Evolutionary conservation across 2,888 invertebrate genomes (phyloP).

Genomic region (Steinernema hermaphroditum): DNA sequence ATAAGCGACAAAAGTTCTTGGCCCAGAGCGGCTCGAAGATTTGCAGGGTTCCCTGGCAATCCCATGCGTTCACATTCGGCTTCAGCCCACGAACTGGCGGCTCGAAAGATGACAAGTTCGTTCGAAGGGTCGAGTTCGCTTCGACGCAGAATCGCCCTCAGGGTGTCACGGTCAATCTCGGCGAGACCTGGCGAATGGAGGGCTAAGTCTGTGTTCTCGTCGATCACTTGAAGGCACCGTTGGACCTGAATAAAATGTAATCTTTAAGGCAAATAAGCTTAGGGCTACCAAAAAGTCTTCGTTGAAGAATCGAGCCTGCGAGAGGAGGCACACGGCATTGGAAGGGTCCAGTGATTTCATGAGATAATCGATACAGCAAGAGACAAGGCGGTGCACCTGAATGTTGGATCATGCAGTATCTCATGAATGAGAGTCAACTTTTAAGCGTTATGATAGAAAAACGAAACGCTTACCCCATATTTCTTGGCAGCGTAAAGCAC

Average conservation of each 20-base stretch:
- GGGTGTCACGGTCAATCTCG: slow-evolving; percentile 46
- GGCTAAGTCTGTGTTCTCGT: slow-evolving; percentile 46
- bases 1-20: slow-evolving; percentile 44
- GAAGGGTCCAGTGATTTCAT: slow-evolving; percentile 41
- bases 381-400: slow-evolving; percentile 41
- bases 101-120: slow-evolving; percentile 46
- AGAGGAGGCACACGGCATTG: slow-evolving; percentile 46
- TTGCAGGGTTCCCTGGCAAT: slow-evolving; percentile 37
- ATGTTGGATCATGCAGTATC: no score
- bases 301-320: slow-evolving; percentile 47
- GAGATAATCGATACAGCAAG: slow-evolving; percentile 48
- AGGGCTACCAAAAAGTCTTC: slow-evolving; percentile 38
- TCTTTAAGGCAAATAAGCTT: neutral
- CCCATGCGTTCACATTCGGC: slow-evolving; percentile 31
- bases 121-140: slow-evolving; percentile 46
- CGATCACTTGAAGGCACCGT: slow-evolving; percentile 44
- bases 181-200: slow-evolving; percentile 39
- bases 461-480: slow-evolving; percentile 33
- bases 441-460: no score
- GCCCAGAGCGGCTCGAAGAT: slow-evolving; percentile 43
- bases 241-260: slow-evolving; percentile 28
- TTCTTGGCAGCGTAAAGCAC: slow-evolving; percentile 51
- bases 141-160: slow-evolving; percentile 43
- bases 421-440: no score
- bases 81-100: slow-evolving; percentile 43